Percentiles rank a stretch among this genome's conserved stretches.
Evolutionary conservation across 2,888 invertebrate species (phyloP).

Genomic region (Meteorus colon): DNA sequence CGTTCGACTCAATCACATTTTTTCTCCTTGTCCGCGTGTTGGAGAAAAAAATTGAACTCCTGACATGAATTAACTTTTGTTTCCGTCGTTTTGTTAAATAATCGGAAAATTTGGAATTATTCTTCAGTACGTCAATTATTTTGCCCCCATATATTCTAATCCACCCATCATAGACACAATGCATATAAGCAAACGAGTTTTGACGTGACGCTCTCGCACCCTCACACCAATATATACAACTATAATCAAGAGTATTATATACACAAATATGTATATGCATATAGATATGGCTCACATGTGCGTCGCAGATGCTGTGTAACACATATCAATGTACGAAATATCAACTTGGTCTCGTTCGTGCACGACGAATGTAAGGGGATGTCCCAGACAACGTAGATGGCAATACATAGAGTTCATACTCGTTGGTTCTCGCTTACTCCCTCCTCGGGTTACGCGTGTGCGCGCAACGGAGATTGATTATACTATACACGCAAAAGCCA

Average conservation of each 20-base stretch:
- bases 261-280: not conserved
- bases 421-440: constrained; percentile 19
- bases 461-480: constrained; percentile 71
- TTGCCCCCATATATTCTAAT: not conserved
- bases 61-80: not conserved
- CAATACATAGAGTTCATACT: not conserved
- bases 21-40: too few relatives aligned
- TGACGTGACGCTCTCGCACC: constrained; percentile 23
- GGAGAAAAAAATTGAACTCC: too few relatives aligned
- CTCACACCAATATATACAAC: not conserved
- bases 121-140: not conserved
- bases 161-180: not conserved
- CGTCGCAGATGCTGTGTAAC: not conserved
- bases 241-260: constrained; percentile 23
- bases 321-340: constrained; percentile 25
- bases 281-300: not conserved
- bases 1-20: too few relatives aligned
- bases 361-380: constrained; percentile 49
- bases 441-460: constrained; percentile 58
- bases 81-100: not conserved
- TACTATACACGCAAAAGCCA: constrained; percentile 56
- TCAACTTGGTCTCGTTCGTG: constrained; percentile 40
- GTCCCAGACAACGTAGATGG: not conserved
- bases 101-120: not conserved
- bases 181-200: constrained; percentile 26